These are phyloP conservation scores for Nomada fucata DNA, from an alignment of 2,888 invertebrate species.

Conservation along the genomic window DNA sequence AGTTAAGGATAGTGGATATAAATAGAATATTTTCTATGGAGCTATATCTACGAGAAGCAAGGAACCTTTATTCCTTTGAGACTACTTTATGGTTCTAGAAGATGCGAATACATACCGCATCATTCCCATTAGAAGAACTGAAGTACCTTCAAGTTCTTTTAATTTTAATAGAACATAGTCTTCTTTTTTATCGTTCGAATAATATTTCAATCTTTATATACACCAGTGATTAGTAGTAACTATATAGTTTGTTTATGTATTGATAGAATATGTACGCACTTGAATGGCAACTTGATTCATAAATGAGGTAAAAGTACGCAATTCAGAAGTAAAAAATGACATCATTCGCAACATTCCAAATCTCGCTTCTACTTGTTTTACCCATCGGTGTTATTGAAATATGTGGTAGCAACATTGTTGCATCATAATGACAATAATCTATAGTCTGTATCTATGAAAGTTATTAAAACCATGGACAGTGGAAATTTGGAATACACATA, in stretches of 20 bases:
- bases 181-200: no score
- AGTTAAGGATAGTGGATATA: not conserved
- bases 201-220: no score
- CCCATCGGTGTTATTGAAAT: not conserved
- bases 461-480: not conserved
- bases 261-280: no score
- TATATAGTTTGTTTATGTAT: no score
- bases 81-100: not conserved
- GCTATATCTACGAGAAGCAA: not conserved
- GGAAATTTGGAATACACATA: not conserved
- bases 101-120: not conserved
- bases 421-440: not conserved
- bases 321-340: not conserved
- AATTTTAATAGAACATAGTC: no score
- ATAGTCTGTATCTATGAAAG: not conserved
- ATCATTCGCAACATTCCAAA: conserved; percentile 10
- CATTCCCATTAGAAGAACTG: no score
- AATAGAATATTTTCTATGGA: not conserved
- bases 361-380: not conserved
- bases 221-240: no score
- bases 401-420: not conserved
- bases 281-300: not conserved
- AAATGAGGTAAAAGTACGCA: not conserved
- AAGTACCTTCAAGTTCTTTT: no score
- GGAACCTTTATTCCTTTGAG: not conserved